phyloP scores from a whole-genome alignment of 2,113 vertebrate genomes.

The Sterna hirundo region DNA sequence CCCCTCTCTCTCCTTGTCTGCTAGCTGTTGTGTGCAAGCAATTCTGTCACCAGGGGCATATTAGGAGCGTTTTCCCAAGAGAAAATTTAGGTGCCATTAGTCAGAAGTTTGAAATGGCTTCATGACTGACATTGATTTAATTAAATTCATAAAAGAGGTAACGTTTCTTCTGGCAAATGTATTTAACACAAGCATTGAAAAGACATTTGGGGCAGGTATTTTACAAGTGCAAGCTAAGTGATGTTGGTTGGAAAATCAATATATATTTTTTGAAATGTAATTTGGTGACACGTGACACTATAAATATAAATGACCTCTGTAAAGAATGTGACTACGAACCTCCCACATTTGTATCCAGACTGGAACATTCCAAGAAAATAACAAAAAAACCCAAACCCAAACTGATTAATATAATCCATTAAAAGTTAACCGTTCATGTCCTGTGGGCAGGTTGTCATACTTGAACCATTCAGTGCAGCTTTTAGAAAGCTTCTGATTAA shows the following conservation, averaged over 20 bases:
- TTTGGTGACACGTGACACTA: neutral
- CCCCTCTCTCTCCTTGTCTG: neutral
- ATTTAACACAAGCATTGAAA: neutral
- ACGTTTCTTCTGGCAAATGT: neutral
- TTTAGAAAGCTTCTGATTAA: conserved; percentile 44
- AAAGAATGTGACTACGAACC: neutral
- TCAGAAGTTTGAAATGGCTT: neutral
- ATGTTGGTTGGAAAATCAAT: neutral
- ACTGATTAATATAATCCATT: neutral
- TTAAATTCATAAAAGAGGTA: neutral
- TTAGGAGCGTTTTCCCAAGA: neutral
- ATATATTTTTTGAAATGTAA: neutral
- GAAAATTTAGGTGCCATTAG: neutral
- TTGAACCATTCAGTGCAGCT: conserved; percentile 30
- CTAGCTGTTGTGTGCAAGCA: neutral
- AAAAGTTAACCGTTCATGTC: neutral
- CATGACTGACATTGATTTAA: neutral
- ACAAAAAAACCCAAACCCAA: neutral
- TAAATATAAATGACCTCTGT: neutral
- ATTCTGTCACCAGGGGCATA: neutral
- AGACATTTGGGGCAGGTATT: neutral
- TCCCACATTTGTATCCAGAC: neutral
- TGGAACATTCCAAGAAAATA: neutral
- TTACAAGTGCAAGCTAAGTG: neutral
- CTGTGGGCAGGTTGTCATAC: conserved; percentile 21